Evolutionary conservation across 2,888 invertebrate species (phyloP).

Genomic region (Stenolophus ochropezus): DNA sequence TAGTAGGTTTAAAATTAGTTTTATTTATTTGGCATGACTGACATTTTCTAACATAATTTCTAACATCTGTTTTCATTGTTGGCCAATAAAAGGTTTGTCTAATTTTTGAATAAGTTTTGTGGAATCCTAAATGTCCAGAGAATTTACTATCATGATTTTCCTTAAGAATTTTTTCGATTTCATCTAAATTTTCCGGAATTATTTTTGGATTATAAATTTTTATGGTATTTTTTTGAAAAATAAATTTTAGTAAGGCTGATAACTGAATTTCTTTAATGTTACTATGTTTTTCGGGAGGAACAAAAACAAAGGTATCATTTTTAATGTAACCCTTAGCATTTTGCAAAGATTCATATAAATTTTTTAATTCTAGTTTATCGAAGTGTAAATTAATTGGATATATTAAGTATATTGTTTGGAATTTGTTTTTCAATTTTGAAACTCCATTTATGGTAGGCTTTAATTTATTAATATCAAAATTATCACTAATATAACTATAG

Average conservation of each 20-base stretch:
- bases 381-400: neutral
- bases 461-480: slow-evolving; percentile 2
- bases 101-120: slow-evolving; percentile 58
- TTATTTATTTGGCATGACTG: slow-evolving; percentile 61
- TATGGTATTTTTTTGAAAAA: neutral
- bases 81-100: slow-evolving; percentile 60
- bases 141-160: slow-evolving; percentile 58
- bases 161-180: slow-evolving; percentile 45
- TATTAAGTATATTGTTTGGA: neutral
- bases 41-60: slow-evolving; percentile 59
- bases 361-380: slow-evolving; percentile 2
- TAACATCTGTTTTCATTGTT: slow-evolving; percentile 59
- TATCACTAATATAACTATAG: neutral
- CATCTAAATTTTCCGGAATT: slow-evolving; percentile 39
- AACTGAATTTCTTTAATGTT: slow-evolving; percentile 48
- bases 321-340: slow-evolving; percentile 50
- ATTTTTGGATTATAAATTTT: neutral
- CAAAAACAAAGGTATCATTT: slow-evolving; percentile 45
- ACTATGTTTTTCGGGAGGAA: slow-evolving; percentile 36
- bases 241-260: slow-evolving; percentile 45
- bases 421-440: neutral
- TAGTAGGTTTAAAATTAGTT: slow-evolving; percentile 44
- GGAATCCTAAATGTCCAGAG: slow-evolving; percentile 62
- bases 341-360: slow-evolving; percentile 57
- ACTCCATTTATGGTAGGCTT: neutral